These are phyloP conservation scores for Ginglymostoma cirratum DNA, from an alignment of 2,113 vertebrate species.

Conservation along the genomic window DNA sequence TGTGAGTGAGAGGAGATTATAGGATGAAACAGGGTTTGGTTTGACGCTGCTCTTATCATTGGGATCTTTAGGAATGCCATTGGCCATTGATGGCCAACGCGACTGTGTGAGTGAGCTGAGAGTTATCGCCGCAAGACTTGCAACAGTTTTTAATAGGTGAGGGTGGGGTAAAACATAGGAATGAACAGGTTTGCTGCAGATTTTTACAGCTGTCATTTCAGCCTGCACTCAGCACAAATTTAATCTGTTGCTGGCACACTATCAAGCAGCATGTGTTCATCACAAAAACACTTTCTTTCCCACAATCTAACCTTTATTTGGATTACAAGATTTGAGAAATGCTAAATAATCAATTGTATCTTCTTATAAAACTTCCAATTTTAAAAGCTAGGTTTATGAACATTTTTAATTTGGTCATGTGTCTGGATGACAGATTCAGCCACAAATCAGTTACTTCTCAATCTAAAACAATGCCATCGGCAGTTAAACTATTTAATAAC, in stretches of 20 bases:
- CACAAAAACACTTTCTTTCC: neutral
- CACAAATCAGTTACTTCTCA: neutral
- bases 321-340: neutral
- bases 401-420: neutral
- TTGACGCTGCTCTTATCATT: too few species aligned
- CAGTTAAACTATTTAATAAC: neutral
- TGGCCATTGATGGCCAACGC: too few species aligned
- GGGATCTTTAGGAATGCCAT: too few species aligned
- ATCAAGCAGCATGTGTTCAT: neutral
- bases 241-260: neutral
- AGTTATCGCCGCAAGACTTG: too few species aligned
- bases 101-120: too few species aligned
- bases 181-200: neutral
- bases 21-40: too few species aligned
- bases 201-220: neutral
- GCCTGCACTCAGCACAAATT: neutral
- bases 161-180: too few species aligned
- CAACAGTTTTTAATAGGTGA: too few species aligned
- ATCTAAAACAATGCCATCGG: neutral
- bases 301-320: neutral
- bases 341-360: neutral
- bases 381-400: neutral
- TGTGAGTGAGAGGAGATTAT: too few species aligned
- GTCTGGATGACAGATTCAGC: neutral
- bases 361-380: neutral